Percentiles rank a stretch among this genome's conserved stretches.
Evolutionary conservation across 2,113 vertebrate genomes (phyloP).

Genomic region (Pedionomus torquatus): DNA sequence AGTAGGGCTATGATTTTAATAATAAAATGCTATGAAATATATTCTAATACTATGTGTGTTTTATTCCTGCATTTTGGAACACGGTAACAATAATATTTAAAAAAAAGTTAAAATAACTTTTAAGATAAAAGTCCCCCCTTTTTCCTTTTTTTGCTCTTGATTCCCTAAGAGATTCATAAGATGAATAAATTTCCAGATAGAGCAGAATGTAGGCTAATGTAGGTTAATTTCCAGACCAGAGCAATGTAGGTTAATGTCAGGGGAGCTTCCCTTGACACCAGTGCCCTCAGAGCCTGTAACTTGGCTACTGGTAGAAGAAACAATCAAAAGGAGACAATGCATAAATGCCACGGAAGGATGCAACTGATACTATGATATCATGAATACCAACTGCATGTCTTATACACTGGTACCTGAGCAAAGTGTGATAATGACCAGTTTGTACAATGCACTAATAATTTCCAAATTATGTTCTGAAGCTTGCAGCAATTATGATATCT

Average conservation of each 20-base stretch:
- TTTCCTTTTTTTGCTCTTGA: background rate
- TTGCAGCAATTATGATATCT: background rate
- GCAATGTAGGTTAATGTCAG: background rate
- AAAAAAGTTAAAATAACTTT: background rate
- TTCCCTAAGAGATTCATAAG: background rate
- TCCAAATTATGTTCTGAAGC: background rate
- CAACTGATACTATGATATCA: background rate
- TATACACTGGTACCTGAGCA: background rate
- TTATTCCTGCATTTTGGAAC: background rate
- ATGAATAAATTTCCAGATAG: background rate
- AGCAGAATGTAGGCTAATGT: too few species aligned
- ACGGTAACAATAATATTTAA: background rate
- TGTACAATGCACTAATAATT: background rate
- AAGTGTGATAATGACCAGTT: background rate
- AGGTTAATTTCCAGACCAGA: too few species aligned
- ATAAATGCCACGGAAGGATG: background rate
- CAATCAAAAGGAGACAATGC: background rate
- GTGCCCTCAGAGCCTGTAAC: background rate
- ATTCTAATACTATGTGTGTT: background rate
- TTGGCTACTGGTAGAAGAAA: background rate
- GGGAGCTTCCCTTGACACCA: background rate
- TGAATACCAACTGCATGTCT: background rate
- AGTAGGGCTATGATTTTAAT: background rate
- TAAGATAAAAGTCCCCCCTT: accelerated
- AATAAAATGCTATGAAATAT: background rate